Conservation (phyloP, 2,888 invertebrate species). For the Meloe dianella region DNA sequence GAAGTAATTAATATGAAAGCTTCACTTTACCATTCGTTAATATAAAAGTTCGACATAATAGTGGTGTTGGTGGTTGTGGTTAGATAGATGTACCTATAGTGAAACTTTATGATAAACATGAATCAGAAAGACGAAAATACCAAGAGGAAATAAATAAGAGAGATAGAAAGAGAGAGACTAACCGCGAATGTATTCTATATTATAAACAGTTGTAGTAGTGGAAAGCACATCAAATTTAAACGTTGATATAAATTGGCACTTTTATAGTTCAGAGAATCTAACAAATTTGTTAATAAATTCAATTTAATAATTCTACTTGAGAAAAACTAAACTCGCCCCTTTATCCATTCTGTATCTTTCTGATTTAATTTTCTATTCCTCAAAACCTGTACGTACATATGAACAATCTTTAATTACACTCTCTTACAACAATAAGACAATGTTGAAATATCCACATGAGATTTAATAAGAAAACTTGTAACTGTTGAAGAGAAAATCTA, state of each 20-base stretch:
- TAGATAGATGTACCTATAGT: background rate
- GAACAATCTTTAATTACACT: background rate
- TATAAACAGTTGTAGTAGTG: background rate
- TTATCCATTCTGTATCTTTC: background rate
- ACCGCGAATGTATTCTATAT: background rate
- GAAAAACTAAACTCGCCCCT: background rate
- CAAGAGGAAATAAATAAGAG: background rate
- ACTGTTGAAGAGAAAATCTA: background rate
- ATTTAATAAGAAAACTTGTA: background rate
- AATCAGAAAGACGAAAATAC: background rate
- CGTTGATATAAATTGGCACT: constrained; percentile 12
- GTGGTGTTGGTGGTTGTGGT: background rate
- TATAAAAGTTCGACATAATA: constrained; percentile 6
- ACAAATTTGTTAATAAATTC: constrained; percentile 9
- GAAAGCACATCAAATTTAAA: background rate
- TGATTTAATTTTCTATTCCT: background rate
- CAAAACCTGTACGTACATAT: background rate
- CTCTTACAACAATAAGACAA: background rate
- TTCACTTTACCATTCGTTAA: background rate
- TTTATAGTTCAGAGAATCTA: background rate
- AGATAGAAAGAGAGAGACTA: background rate
- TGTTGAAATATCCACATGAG: background rate
- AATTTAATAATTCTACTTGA: constrained; percentile 3
- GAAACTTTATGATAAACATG: background rate
- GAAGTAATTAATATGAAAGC: constrained; percentile 11